Evolutionary conservation across 2,888 invertebrate species (phyloP), one percentile per base, ranked within the genome.

Genomic region (Drosophila phalerata): DNA sequence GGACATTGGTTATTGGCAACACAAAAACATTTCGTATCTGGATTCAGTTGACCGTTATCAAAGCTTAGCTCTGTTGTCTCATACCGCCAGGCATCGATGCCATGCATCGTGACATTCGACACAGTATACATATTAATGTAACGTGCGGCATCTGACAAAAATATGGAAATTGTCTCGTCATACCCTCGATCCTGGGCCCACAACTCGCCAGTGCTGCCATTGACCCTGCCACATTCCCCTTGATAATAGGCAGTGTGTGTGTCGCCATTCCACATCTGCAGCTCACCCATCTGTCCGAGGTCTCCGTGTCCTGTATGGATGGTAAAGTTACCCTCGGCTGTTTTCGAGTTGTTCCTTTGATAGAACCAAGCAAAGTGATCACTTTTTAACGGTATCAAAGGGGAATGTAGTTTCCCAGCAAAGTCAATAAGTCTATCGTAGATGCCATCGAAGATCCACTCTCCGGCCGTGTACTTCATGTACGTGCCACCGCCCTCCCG

Each of bases 321-420:
- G 47, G 95, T 95, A 85, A 95, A 96, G 1, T 94, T 93, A 0
- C 97, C 97, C 90, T 97, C 97, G 85, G 94, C 96, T 0, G 94
- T 94, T 38, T 93, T 92, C 0, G 96, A 96, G 42, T 94, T 94
- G 90, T 97, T 97, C 73, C 97, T 94, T 95, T 96, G 92, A 32
- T 92, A 93, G 90, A 98, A 97, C 96, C 97, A 97, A 5, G 96
- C 97, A 91, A 98, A 97, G 85, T 94, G 95, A 60, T 95, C 94
- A 79, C 93, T 95, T 0, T 96, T 95, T 66, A 97, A 93, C 0
- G 92, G 79, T 1, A 91, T 9, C 6, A 81, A 53, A 0, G 91
- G 81, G 92, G 15, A 94, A 81, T 72, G 95, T 92, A 25, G 95
- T 79, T 76, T 94, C 91, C 22, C 92, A 56, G 5, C 94, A 94